Conservation (phyloP, 2,797 vertebrate genomes). For the Urophycis tenuis region DNA sequence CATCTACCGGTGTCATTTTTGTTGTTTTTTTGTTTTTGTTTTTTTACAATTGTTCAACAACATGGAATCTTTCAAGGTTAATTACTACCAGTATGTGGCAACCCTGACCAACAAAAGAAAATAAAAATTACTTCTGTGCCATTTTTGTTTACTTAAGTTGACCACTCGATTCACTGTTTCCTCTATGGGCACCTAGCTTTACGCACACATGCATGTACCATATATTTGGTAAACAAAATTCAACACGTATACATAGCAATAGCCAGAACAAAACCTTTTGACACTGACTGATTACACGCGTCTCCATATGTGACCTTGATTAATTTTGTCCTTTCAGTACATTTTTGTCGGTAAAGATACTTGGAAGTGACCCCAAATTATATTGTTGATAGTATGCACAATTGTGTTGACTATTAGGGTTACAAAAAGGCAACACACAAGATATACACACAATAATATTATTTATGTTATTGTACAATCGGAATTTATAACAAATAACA, state of each 20-base stretch:
- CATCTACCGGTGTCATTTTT: slow-evolving; percentile 24
- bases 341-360: slow-evolving; percentile 6
- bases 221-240: background rate
- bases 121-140: slow-evolving; percentile 4
- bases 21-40: background rate
- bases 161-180: slow-evolving; percentile 16
- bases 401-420: slow-evolving; percentile 26
- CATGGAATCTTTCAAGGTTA: background rate
- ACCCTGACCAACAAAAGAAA: slow-evolving; percentile 1
- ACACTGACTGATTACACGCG: slow-evolving; percentile 19
- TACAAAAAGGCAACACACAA: slow-evolving; percentile 62
- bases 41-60: slow-evolving; percentile 15
- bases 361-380: slow-evolving; percentile 10
- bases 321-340: slow-evolving; percentile 2
- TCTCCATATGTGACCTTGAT: slow-evolving; percentile 25
- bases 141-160: slow-evolving; percentile 6
- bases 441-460: slow-evolving; percentile 70
- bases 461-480: slow-evolving; percentile 81
- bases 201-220: slow-evolving; percentile 21
- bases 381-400: slow-evolving; percentile 18
- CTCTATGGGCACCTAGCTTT: slow-evolving; percentile 17
- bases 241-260: slow-evolving; percentile 9
- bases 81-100: slow-evolving; percentile 6
- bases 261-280: slow-evolving; percentile 8
- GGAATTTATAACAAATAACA: slow-evolving; percentile 72